Conservation (phyloP, 2,888 invertebrate genomes). For the Lordiphosa fenestrarum region DNA sequence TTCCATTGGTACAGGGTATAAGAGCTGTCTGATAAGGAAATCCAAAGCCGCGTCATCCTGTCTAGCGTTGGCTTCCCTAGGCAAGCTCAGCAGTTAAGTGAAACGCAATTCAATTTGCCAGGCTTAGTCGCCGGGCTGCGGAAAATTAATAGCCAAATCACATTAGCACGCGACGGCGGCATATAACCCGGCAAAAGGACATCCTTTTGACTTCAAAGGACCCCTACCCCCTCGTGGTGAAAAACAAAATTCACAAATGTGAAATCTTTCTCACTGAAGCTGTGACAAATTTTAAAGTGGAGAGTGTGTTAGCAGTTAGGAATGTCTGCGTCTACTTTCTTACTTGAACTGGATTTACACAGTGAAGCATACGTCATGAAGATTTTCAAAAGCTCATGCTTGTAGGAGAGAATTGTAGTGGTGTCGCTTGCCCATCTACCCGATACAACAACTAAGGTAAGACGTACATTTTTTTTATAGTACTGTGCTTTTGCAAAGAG, state of each 20-base stretch:
- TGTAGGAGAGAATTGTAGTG: too few relatives aligned
- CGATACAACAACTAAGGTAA: too few relatives aligned
- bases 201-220: conserved; percentile 16
- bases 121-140: conserved; percentile 43
- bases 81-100: conserved; percentile 21
- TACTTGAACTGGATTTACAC: too few relatives aligned
- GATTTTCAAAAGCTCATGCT: too few relatives aligned
- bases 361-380: too few relatives aligned
- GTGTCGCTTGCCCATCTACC: too few relatives aligned
- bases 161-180: conserved; percentile 52
- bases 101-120: conserved; percentile 56
- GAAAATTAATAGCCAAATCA: conserved; percentile 58
- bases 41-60: conserved; percentile 37
- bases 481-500: too few relatives aligned
- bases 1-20: too few relatives aligned
- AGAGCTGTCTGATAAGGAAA: conserved; percentile 23
- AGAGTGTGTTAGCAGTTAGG: conserved; percentile 16
- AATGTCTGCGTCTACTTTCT: too few relatives aligned
- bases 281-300: conserved; percentile 56
- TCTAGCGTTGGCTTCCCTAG: conserved; percentile 21
- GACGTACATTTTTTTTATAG: too few relatives aligned
- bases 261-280: conserved; percentile 39
- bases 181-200: conserved; percentile 31
- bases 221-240: conserved; percentile 14
- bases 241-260: conserved; percentile 39